Base-by-base conservation (phyloP, 1,140 invertebrate species). In the Panagrolaimus sp. region DNA sequence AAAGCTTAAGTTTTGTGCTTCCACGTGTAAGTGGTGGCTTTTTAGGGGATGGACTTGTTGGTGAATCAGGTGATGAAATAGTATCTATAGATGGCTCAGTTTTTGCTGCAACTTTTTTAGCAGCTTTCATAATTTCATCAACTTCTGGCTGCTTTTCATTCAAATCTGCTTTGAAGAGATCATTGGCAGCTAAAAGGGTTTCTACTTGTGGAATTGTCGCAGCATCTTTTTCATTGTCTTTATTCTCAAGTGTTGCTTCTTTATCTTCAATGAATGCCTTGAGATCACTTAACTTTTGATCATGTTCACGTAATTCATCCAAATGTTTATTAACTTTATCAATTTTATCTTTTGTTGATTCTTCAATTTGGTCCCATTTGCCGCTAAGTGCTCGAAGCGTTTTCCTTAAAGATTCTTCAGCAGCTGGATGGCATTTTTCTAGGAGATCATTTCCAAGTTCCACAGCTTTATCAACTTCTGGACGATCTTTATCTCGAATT, bases 121-220 rank as follows among this genome's bases (percentile, higher is more conserved):
- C 64, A 0, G 63, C 47, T 51, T 77, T 76, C 9, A 76, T 66
- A 9, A 71, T 65, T 38, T 77, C 71, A 46, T 82, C 81, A 2
- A 82, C 72, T 48, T 82, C 73, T 14, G 73, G 67, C 46, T 82
- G 82, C 43, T 73, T 63, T 57, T 74, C 73, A 13, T 69, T 67
- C 14, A 82, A 66, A 27, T 82, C 76, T 31, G 42, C 43, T 65
- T 83, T 78, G 48, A 84, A 80, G 43, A 76, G 73, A 74, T 92
- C 89, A 84, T 96, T 92, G 78, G 96, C 92, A 1, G 45, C 80
- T 25, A 70, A 27, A 1, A 47, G n/a, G 38, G 74, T 66, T 42
- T 74, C 73, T 25, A 72, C 51, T 4, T 47, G 61, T 4, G 72
- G 67, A 4, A 73, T 63, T 14, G 53, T 57, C 8, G 11, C 9